Base-by-base conservation (phyloP, 2,888 invertebrate species). In the Agonopterix alstromeriana region DNA sequence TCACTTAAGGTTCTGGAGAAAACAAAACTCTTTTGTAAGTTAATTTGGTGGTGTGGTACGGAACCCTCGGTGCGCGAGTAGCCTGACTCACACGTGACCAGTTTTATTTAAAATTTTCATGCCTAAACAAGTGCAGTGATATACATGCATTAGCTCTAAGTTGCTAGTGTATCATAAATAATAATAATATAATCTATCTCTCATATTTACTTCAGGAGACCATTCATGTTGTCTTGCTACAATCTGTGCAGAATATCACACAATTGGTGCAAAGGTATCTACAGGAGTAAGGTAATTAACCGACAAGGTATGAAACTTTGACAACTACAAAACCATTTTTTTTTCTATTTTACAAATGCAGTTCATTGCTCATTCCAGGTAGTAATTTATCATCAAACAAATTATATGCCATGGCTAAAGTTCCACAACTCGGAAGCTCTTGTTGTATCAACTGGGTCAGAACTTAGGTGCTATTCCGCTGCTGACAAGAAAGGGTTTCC, bases 321-420 rank as follows among this genome's bases (percentile, higher is more conserved):
- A 38, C 10, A 38, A n/a, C 2, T n/a, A n/a, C n/a, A 10, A 36
- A 3, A n/a, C 3, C 2, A 1, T n/a, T 36, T 2, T 36, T 10
- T 8, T 36, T 36, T 36, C 3, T n/a, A 2, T 36, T 27, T 27
- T 27, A 27, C 27, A 27, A 27, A 27, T 27, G 1, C 5, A 27
- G 2, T 42, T 42, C 7, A 11, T 42, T 42, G 3, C 11, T 42
- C 9, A 43, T 79, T 77, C 12, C 63, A 88, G 87, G 55, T 72
- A 36, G 55, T 82, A 10, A 49, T 82, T 12, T 63, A 71, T 45
- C 76, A 78, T 46, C 56, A 65, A 41, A 72, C 60, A 54, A 82
- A 77, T 43, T 88, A 79, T 51, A 85, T 88, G 82, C 88, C 88
- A 48, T 87, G 86, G 87, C 50, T 87, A 44, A 67, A 69, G 45